Percentiles rank a stretch among this genome's conserved stretches.
These are phyloP conservation scores for Diarsia brunnea DNA, from an alignment of 2,888 invertebrate species.

Conservation along the genomic window DNA sequence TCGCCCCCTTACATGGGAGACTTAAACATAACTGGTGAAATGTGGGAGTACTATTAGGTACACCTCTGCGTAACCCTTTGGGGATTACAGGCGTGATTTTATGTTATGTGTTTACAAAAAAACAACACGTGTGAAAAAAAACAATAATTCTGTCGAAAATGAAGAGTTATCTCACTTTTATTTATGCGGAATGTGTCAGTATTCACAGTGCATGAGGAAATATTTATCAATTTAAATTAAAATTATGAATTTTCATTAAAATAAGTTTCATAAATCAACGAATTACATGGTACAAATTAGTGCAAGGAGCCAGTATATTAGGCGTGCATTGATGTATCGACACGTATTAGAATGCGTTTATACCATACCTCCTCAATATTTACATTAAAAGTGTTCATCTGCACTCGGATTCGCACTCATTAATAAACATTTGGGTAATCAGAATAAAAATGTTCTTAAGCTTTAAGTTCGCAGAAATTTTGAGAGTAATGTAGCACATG, in stretches of 20 bases:
- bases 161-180: not conserved
- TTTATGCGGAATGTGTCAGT: not conserved
- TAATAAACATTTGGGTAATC: conserved; percentile 60
- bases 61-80: too few species aligned
- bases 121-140: too few species aligned
- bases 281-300: conserved; percentile 1
- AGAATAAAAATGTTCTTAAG: conserved; percentile 50
- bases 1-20: too few species aligned
- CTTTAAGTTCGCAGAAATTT: conserved; percentile 42
- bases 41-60: too few species aligned
- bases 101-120: too few species aligned
- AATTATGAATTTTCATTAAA: not conserved
- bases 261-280: not conserved
- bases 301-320: conserved; percentile 29
- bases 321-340: conserved; percentile 20
- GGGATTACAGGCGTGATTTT: too few species aligned
- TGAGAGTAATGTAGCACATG: conserved; percentile 14
- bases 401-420: conserved; percentile 50
- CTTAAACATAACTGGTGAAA: too few species aligned
- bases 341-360: conserved; percentile 44
- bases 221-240: not conserved
- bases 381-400: conserved; percentile 48
- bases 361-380: conserved; percentile 52
- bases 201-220: not conserved
- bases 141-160: not conserved